These are phyloP conservation scores for Himalopsyche anomala DNA, from an alignment of 2,888 invertebrate species.

Conservation along the genomic window DNA sequence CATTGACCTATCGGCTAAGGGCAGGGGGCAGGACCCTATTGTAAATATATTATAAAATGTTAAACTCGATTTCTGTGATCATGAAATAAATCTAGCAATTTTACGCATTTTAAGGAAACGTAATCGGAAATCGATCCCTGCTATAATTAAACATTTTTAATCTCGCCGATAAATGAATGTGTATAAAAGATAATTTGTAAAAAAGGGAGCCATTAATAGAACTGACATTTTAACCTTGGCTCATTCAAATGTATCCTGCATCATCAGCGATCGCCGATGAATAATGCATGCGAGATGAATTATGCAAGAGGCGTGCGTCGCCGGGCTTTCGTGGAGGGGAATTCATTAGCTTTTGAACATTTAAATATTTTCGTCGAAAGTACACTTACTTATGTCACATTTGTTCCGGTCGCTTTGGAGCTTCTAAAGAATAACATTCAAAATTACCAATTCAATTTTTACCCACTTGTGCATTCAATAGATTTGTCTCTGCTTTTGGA, in stretches of 20 bases:
- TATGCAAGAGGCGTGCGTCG: slow-evolving; percentile 10
- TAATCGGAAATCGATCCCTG: no score
- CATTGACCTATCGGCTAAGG: no score
- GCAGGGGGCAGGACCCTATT: no score
- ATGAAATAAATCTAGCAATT: no score
- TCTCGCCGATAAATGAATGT: no score
- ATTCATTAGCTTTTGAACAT: slow-evolving; percentile 54
- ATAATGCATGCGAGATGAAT: slow-evolving; percentile 10
- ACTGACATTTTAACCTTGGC: slow-evolving; percentile 48
- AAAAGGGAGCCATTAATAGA: not conserved
- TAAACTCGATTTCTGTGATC: no score
- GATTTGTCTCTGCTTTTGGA: no score
- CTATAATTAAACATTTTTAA: no score
- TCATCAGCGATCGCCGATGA: slow-evolving; percentile 19
- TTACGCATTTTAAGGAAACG: no score
- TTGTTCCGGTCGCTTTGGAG: slow-evolving; percentile 44
- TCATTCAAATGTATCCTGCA: slow-evolving; percentile 52
- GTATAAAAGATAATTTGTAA: not conserved
- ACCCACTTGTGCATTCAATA: not conserved
- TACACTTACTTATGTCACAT: slow-evolving; percentile 34
- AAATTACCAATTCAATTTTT: not conserved
- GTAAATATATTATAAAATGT: no score
- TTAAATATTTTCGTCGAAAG: slow-evolving; percentile 48
- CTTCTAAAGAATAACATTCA: not conserved
- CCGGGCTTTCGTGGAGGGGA: slow-evolving; percentile 33